Percentiles rank a stretch among this genome's conserved stretches.
Evolutionary conservation across 2,797 vertebrate genomes (phyloP).

Genomic region (Champsocephalus esox): DNA sequence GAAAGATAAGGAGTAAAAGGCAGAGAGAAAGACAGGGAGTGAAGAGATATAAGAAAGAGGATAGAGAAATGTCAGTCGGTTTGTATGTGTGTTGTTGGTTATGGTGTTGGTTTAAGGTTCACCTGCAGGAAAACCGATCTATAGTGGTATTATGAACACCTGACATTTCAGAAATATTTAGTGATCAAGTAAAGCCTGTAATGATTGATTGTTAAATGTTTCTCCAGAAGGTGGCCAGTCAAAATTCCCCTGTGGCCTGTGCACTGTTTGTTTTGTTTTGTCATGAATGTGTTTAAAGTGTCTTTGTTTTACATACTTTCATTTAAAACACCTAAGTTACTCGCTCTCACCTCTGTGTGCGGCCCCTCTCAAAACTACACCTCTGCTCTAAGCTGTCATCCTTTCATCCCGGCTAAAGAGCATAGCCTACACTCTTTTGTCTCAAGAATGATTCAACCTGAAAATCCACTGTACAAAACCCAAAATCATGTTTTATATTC

Average conservation of each 20-base stretch:
- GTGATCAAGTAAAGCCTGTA: slow-evolving; percentile 55
- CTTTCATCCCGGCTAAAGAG: slow-evolving; percentile 25
- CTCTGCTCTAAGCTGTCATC: slow-evolving; percentile 32
- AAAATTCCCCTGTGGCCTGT: slow-evolving; percentile 44
- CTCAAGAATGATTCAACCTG: slow-evolving; percentile 20
- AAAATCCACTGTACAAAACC: slow-evolving; percentile 45
- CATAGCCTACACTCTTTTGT: slow-evolving; percentile 5
- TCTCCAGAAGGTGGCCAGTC: slow-evolving; percentile 42
- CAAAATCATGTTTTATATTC: slow-evolving; percentile 31
- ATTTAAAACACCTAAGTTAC: slow-evolving; percentile 58
- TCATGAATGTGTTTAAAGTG: slow-evolving; percentile 73
- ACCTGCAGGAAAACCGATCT: slow-evolving; percentile 47
- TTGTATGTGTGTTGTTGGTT: slow-evolving; percentile 55
- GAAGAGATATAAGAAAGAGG: slow-evolving; percentile 78
- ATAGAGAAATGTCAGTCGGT: slow-evolving; percentile 58
- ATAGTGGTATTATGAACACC: slow-evolving; percentile 41
- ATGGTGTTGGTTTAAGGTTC: slow-evolving; percentile 58
- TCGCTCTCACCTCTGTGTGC: slow-evolving; percentile 56
- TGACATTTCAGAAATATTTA: slow-evolving; percentile 49
- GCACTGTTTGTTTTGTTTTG: slow-evolving; percentile 57
- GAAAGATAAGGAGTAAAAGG: slow-evolving; percentile 82
- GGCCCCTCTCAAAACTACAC: slow-evolving; percentile 24
- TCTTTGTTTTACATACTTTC: slow-evolving; percentile 64
- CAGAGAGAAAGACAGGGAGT: slow-evolving; percentile 51
- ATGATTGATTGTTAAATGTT: slow-evolving; percentile 34